phyloP scores from a whole-genome alignment of 2,888 invertebrate genomes.

The Deilephila porcellus region DNA sequence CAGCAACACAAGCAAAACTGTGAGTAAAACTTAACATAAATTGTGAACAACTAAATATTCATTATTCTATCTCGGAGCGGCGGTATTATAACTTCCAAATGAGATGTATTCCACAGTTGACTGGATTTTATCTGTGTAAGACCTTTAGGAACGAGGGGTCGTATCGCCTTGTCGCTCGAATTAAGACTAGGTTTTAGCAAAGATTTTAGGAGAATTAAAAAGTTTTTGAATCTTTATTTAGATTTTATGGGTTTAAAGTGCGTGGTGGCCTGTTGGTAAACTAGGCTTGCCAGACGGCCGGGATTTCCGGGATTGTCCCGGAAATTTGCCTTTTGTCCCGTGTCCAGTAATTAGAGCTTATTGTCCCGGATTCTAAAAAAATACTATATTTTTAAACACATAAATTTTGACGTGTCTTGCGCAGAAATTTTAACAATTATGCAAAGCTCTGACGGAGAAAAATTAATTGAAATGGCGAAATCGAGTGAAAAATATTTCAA shows the following conservation, averaged over 20 bases:
- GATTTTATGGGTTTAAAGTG: neutral
- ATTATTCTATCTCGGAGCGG: neutral
- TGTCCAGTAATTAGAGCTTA: too few species aligned
- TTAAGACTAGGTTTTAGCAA: neutral
- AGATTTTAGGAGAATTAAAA: neutral
- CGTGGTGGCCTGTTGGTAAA: too few species aligned
- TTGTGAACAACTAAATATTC: neutral
- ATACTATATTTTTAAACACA: too few species aligned
- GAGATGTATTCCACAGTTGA: neutral
- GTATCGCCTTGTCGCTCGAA: neutral
- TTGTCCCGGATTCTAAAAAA: too few species aligned
- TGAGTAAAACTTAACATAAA: neutral
- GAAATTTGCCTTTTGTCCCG: too few species aligned
- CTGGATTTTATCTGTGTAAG: constrained; percentile 8
- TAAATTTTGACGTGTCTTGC: too few species aligned
- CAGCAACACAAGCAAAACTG: neutral
- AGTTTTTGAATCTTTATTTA: neutral
- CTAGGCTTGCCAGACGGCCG: too few species aligned
- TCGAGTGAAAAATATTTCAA: too few species aligned
- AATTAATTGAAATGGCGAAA: too few species aligned
- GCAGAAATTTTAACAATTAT: too few species aligned
- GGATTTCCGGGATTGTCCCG: too few species aligned
- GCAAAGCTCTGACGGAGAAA: too few species aligned
- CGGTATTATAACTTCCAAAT: neutral
- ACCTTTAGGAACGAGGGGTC: constrained; percentile 2